These are phyloP conservation scores for Naja naja DNA, from an alignment of 2,113 vertebrate genomes.

Conservation along the genomic window DNA sequence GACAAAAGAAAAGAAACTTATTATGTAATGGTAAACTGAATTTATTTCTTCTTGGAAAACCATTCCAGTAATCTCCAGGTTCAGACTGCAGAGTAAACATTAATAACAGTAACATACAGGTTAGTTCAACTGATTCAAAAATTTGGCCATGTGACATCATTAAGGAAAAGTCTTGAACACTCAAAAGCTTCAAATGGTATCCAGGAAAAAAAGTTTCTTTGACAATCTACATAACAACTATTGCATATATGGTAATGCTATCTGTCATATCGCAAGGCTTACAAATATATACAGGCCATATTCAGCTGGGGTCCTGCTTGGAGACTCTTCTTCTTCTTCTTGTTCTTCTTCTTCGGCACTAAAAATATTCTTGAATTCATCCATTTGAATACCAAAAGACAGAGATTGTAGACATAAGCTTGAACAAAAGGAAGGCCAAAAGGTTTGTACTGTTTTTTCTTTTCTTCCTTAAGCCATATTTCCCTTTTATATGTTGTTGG, in stretches of 20 bases:
- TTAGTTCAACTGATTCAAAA: constrained; percentile 89
- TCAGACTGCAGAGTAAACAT: constrained; percentile 97
- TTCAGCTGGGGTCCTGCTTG: constrained; percentile 74
- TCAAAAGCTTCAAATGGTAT: constrained; percentile 85
- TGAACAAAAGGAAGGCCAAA: constrained; percentile 71
- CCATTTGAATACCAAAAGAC: constrained; percentile 75
- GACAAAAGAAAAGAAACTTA: constrained; percentile 67
- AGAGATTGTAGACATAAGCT: constrained; percentile 71
- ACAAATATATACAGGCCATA: constrained; percentile 83
- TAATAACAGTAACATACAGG: constrained; percentile 98
- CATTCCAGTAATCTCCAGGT: constrained; percentile 98
- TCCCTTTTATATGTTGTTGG: constrained; percentile 54
- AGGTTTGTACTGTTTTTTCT: constrained; percentile 61
- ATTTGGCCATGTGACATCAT: constrained; percentile 84
- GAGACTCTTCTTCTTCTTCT: constrained; percentile 58
- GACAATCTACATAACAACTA: constrained; percentile 90
- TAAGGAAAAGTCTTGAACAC: constrained; percentile 84
- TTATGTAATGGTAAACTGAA: constrained; percentile 84
- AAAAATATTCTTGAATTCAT: constrained; percentile 76
- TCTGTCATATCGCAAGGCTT: constrained; percentile 82
- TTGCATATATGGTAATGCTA: constrained; percentile 97
- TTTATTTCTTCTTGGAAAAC: constrained; percentile 86
- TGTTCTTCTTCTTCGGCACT: constrained; percentile 74
- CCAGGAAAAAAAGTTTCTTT: constrained; percentile 78
- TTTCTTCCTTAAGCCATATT: constrained; percentile 63